phyloP scores from a whole-genome alignment of 1,140 invertebrate species.

The Microvelia longipes region DNA sequence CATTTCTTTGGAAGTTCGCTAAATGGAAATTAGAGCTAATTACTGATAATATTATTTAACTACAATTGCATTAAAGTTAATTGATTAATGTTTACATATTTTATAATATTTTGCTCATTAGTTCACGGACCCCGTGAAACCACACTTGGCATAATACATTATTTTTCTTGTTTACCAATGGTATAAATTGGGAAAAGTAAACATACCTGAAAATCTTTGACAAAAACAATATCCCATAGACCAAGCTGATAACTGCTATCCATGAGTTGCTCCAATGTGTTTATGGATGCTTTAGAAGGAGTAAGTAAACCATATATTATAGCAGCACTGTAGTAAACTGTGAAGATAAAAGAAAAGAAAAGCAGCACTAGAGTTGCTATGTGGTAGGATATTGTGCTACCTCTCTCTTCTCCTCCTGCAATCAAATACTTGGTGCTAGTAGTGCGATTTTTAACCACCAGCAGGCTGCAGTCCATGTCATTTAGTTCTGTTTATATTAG shows the following conservation, averaged over 20 bases:
- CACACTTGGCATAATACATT: background rate
- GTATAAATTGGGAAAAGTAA: background rate
- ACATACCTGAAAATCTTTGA: background rate
- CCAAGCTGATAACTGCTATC: background rate
- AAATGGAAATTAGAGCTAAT: background rate
- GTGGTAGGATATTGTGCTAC: background rate
- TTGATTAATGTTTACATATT: background rate
- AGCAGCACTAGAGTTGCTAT: background rate
- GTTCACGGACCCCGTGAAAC: no score
- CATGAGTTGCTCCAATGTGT: background rate
- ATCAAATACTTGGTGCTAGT: no score
- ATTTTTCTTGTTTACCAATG: background rate
- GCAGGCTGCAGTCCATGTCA: no score
- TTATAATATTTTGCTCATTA: background rate
- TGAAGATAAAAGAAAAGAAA: background rate
- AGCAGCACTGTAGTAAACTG: background rate
- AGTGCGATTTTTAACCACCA: no score
- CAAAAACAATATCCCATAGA: background rate
- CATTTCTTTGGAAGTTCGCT: no score
- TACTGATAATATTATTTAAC: background rate
- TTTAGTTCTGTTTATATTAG: no score
- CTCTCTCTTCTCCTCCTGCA: background rate
- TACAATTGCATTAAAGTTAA: background rate
- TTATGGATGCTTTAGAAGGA: background rate
- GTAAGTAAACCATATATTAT: background rate